Evolutionary conservation across 92 coral and sea anemone genomes (phyloP).

Genomic region (Meandrina meandrites): DNA sequence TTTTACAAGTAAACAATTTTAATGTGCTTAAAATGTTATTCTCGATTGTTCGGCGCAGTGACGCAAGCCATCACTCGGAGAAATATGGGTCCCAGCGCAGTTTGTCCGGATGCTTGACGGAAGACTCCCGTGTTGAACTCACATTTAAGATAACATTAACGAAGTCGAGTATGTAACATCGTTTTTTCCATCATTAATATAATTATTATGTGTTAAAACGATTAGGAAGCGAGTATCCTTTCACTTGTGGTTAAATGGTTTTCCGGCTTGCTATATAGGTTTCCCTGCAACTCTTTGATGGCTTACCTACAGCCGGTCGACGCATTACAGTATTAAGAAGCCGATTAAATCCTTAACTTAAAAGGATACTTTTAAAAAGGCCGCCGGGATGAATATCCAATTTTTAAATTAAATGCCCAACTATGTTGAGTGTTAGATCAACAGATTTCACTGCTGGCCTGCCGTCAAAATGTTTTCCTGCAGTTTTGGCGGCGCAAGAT

Average conservation of each 20-base stretch:
- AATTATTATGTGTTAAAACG: not conserved
- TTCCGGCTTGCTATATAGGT: not conserved
- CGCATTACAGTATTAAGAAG: not conserved
- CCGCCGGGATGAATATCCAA: slow-evolving; percentile 29
- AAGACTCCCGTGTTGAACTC: not conserved
- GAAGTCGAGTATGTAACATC: not conserved
- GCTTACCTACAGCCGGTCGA: not conserved
- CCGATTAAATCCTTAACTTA: not conserved
- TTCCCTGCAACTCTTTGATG: not conserved
- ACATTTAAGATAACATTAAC: not conserved
- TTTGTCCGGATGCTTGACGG: not conserved
- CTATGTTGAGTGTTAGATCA: not conserved
- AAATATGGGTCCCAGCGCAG: not conserved
- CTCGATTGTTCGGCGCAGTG: not conserved
- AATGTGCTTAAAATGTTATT: not conserved
- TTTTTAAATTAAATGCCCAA: not conserved
- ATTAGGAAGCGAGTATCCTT: not conserved
- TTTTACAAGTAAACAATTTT: slow-evolving; percentile 32
- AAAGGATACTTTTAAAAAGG: not conserved
- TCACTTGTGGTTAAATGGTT: not conserved
- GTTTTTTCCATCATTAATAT: not conserved
- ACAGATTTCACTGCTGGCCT: not conserved
- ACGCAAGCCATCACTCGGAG: not conserved
- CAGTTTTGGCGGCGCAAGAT: not conserved
- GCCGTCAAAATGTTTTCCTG: not conserved